Conservation (phyloP, 1,140 invertebrate genomes). For the Papilio xuthus region DNA sequence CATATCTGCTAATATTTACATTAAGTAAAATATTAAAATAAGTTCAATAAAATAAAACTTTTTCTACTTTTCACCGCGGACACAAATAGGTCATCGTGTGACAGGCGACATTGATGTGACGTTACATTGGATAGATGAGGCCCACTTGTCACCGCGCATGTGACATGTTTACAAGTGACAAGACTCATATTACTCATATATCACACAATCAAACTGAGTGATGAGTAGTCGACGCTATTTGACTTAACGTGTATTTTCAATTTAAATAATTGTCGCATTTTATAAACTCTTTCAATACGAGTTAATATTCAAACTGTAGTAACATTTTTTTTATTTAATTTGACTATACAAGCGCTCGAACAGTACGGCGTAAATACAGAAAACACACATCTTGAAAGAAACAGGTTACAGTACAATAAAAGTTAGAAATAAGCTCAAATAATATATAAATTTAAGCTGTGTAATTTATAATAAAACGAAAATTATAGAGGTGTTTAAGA, state of each 20-base stretch:
- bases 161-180: constrained; percentile 7
- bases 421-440: background rate
- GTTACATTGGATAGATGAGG: constrained; percentile 18
- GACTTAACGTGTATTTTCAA: background rate
- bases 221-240: background rate
- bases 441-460: background rate
- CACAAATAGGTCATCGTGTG: constrained; percentile 16
- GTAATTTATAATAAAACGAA: background rate
- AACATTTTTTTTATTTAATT: no score
- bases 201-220: constrained; percentile 9
- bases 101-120: constrained; percentile 16
- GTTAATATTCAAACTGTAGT: no score
- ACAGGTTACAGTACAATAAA: background rate
- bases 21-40: background rate
- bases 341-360: no score
- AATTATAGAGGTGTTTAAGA: background rate
- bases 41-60: background rate
- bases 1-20: no score
- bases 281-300: no score
- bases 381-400: background rate
- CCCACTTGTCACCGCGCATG: constrained; percentile 3
- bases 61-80: background rate
- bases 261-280: background rate
- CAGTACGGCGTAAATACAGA: no score
- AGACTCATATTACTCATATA: constrained; percentile 16